Base-by-base conservation (phyloP, 2,113 vertebrate species). In the Pica pica region DNA sequence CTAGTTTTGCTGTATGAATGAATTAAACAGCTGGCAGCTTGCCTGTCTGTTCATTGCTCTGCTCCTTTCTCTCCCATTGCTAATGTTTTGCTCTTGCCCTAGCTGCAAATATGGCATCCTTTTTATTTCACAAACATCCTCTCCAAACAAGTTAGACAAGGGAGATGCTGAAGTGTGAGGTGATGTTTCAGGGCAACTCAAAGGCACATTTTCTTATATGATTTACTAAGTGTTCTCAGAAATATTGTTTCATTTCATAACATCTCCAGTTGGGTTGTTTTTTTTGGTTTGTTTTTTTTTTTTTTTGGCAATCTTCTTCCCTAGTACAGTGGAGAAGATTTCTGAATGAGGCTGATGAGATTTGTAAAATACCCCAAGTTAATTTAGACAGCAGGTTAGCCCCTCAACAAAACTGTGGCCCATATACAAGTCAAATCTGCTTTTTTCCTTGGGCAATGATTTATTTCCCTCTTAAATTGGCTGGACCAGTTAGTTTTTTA, bases 341-440 rank as follows among this genome's bases (percentile, higher is more conserved):
- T 97, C 94, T 93, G 95, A 98, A 98, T 95, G 97, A 97, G 97
- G 98, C 93, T 95, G 97, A 98, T 97, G 98, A 97, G 97, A 97
- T 97, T 98, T 97, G 95, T 98, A 98, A 97, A 96, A 95, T 92
- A 98, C 94, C 97, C 75, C 31, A 93, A 98, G 98, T 98, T 98
- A 98, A 99, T 98, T 98, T 98, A 98, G 98, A 98, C 95, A 96
- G 82, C 93, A 90, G 93, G 47, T 97, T 97, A 94, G 96, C 98
- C 93, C 93, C 96, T 97, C 96, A 95, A 98, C 97, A 97, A 97
- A 98, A 95, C 96, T 56, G 85, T 94, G 98, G 97, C 98, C 98
- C 98, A 99, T 99, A 99, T 99, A 99, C 98, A 99, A 99, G 99
- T 99, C 99, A 99, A 99, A 99, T 99, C 97, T 98, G 98, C 98